Percentiles rank a stretch among this genome's conserved stretches.
phyloP scores from a whole-genome alignment of 2,888 invertebrate species.

The Agrotis ipsilon region DNA sequence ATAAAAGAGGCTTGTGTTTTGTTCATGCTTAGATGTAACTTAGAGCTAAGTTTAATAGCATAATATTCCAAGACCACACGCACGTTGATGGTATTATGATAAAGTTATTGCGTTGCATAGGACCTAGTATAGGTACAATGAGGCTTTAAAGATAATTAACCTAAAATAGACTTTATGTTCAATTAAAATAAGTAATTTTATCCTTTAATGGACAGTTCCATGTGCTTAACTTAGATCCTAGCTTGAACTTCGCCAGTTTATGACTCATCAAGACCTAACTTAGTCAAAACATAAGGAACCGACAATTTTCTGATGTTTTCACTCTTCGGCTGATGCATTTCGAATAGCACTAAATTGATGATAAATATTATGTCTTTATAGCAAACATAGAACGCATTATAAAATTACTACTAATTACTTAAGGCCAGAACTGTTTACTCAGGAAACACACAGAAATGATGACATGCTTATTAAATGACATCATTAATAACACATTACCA shows the following conservation, averaged over 20 bases:
- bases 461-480: not conserved
- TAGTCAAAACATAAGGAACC: not conserved
- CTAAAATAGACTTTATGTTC: not conserved
- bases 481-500: not conserved
- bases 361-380: too few species aligned
- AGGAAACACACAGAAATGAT: not conserved
- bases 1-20: conserved; percentile 23
- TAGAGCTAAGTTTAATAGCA: conserved; percentile 18
- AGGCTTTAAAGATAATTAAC: not conserved
- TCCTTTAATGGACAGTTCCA: not conserved
- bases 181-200: not conserved
- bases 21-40: not conserved
- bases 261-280: not conserved
- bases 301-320: too few species aligned
- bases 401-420: too few species aligned
- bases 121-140: not conserved
- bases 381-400: too few species aligned
- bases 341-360: too few species aligned
- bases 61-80: conserved; percentile 44
- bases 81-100: conserved; percentile 20
- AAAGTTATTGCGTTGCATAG: conserved; percentile 15
- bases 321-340: too few species aligned
- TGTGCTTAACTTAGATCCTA: not conserved
- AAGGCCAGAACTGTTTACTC: not conserved
- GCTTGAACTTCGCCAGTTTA: not conserved